Base-by-base conservation (phyloP, 2,797 vertebrate species). In the Gymnoscopelus braueri region DNA sequence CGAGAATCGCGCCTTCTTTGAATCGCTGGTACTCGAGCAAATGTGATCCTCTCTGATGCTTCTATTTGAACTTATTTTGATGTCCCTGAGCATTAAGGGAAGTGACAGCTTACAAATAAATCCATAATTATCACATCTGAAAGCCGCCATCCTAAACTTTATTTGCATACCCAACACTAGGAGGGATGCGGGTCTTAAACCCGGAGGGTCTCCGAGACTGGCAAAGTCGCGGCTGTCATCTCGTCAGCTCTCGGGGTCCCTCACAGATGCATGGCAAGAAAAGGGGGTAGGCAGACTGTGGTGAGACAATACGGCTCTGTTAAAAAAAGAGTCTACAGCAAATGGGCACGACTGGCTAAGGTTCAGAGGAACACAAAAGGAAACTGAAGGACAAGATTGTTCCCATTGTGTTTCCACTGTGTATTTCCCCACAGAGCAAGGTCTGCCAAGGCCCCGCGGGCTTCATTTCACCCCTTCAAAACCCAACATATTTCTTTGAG, bases 71-170 rank as follows among this genome's bases (percentile, higher is more conserved):
- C 91, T 92, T 93, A 90, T 92, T 92, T 93, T 95, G 93, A 94
- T 92, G 92, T 94, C 92, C 93, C 92, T 93, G 88, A 93, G 93
- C 91, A 92, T 93, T 91, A 93, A 92, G 90, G 77, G 91, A 94
- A 94, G 92, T 94, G 94, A 94, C 94, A 94, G 93, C 92, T 93
- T 93, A 94, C 94, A 95, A 95, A 94, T 94, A 94, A 94, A 94
- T 92, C 91, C 93, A 90, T 95, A 94, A 95, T 94, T 94, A 94
- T 93, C 93, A 90, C 92, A 90, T 94, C 91, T 92, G 83, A 89
- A 90, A 90, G 92, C 89, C 84, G 82, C 87, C 90, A 87, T 88
- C 84, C 82, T 87, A 80, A 91, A 90, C 91, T 89, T 88, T 91
- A 94, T 95, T 94, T 93, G 93, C 93, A 93, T 93, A 93, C 88